Percentiles rank a stretch among this genome's conserved stretches.
These are phyloP conservation scores for Sander vitreus DNA, from an alignment of 2,113 vertebrate genomes.

Conservation along the genomic window DNA sequence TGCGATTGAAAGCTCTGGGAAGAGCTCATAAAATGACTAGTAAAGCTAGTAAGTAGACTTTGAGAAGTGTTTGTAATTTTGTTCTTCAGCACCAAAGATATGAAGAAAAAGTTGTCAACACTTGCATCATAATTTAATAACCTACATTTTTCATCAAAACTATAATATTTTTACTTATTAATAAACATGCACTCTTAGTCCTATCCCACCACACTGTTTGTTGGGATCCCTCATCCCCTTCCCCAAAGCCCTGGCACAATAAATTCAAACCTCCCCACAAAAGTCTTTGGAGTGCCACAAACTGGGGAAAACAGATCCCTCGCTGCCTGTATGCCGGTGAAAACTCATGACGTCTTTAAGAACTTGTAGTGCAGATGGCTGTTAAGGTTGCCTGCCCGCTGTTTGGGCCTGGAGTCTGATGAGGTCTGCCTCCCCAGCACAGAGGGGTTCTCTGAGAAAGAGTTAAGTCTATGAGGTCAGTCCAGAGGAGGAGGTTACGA, in stretches of 20 bases:
- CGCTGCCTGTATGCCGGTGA: slow-evolving; percentile 63
- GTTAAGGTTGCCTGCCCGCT: slow-evolving; percentile 61
- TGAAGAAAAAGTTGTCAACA: neutral
- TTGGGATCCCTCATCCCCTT: slow-evolving; percentile 43
- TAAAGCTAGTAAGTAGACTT: neutral
- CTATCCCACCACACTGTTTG: slow-evolving; percentile 48
- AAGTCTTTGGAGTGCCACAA: slow-evolving; percentile 72
- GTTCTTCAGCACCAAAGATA: neutral
- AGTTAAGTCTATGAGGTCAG: slow-evolving; percentile 76
- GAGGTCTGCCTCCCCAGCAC: slow-evolving; percentile 72
- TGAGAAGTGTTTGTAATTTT: neutral
- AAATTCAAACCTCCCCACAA: slow-evolving; percentile 65
- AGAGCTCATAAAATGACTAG: neutral
- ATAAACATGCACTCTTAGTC: slow-evolving; percentile 36
- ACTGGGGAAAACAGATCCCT: slow-evolving; percentile 64
- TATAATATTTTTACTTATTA: slow-evolving; percentile 43
- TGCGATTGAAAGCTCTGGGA: neutral
- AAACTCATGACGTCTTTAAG: slow-evolving; percentile 71
- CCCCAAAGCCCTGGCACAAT: slow-evolving; percentile 57
- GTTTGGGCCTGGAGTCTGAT: slow-evolving; percentile 68
- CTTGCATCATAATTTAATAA: slow-evolving; percentile 37
- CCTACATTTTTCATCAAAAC: slow-evolving; percentile 29
- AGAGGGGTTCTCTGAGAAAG: slow-evolving; percentile 78
- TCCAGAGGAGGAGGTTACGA: slow-evolving; percentile 73
- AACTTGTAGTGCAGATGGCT: slow-evolving; percentile 64